These are phyloP conservation scores for Saguinus midas DNA, from an alignment of 2,113 vertebrate genomes.

Conservation along the genomic window DNA sequence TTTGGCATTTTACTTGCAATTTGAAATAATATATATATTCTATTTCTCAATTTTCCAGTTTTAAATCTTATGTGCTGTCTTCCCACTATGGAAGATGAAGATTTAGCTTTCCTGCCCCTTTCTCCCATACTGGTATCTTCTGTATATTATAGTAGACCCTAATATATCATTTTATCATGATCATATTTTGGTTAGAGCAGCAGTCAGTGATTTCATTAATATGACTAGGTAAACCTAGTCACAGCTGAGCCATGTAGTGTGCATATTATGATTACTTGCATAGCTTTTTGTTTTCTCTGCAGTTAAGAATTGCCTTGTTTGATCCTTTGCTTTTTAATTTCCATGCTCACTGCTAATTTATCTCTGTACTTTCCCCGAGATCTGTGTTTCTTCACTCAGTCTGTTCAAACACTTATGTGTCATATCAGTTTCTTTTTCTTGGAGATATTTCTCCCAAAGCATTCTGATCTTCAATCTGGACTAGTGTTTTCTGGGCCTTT, in stretches of 20 bases:
- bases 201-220: background rate
- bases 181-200: background rate
- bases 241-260: background rate
- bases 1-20: conserved; percentile 35
- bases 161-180: background rate
- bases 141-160: background rate
- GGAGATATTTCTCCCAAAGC: conserved; percentile 1
- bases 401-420: background rate
- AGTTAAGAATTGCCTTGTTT: conserved; percentile 37
- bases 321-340: background rate
- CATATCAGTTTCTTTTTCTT: background rate
- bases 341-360: background rate
- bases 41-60: background rate
- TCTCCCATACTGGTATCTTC: background rate
- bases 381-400: background rate
- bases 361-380: background rate
- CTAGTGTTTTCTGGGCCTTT: background rate
- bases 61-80: conserved; percentile 32
- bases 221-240: conserved; percentile 3
- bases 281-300: conserved; percentile 13
- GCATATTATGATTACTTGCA: background rate
- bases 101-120: background rate
- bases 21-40: background rate
- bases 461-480: background rate
- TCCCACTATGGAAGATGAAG: background rate